Percentiles rank a stretch among this genome's conserved stretches.
phyloP scores from a whole-genome alignment of 2,797 vertebrate genomes.

The Falco naumanni region DNA sequence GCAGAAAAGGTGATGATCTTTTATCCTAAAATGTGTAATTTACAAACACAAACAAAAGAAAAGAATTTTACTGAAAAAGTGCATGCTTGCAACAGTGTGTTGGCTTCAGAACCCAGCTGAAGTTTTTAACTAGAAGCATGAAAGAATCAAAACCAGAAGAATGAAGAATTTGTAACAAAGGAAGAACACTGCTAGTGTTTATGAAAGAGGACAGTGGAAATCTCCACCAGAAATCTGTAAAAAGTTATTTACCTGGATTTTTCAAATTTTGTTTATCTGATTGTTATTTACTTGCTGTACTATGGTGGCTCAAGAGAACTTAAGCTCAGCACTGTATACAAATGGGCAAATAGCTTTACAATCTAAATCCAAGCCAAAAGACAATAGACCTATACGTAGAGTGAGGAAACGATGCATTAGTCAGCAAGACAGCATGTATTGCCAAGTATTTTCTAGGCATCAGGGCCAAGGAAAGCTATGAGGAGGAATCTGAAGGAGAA shows the following conservation, averaged over 20 bases:
- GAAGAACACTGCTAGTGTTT: not conserved
- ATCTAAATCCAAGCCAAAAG: not conserved
- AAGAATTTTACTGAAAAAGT: not conserved
- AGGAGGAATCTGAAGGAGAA: conserved; percentile 19
- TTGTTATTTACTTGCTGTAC: not conserved
- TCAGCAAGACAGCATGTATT: not conserved
- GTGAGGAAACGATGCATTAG: not conserved
- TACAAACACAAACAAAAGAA: not conserved
- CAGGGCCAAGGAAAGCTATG: conserved; percentile 3
- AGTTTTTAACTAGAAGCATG: not conserved
- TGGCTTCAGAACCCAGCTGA: not conserved
- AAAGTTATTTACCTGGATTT: not conserved
- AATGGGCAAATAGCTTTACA: not conserved
- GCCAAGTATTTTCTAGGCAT: conserved; percentile 51
- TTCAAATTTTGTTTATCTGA: not conserved
- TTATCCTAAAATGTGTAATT: not conserved
- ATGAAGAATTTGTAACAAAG: not conserved
- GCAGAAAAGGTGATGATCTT: not conserved
- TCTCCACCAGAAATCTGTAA: not conserved
- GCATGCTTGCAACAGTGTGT: not conserved
- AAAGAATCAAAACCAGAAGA: conserved; percentile 42
- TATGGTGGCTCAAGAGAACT: not conserved
- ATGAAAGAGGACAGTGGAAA: not conserved
- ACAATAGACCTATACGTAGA: not conserved
- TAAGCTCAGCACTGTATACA: not conserved